A percentile compares a stretch with the other conserved stretches of the same genome.
Evolutionary conservation across 2,888 invertebrate genomes (phyloP).

Genomic region (Melinaea marsaeus): DNA sequence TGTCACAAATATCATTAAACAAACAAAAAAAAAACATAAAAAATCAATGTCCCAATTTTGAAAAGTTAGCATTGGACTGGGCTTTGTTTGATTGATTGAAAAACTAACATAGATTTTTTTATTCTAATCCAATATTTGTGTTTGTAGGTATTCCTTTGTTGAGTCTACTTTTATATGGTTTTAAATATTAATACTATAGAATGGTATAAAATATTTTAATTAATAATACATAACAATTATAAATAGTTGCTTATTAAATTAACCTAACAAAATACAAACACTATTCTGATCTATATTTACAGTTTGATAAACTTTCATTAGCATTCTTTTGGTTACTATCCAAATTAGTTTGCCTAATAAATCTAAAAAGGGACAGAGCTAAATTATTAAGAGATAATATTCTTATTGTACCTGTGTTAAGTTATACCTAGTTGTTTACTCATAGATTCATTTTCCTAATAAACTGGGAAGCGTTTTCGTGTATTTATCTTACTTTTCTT

Average conservation of each 20-base stretch:
- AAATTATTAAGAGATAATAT: slow-evolving; percentile 5
- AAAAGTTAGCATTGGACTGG: slow-evolving; percentile 64
- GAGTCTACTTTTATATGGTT: neutral
- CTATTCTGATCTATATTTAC: slow-evolving; percentile 8
- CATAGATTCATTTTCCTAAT: slow-evolving; percentile 29
- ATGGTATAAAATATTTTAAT: neutral
- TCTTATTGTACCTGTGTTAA: slow-evolving; percentile 12
- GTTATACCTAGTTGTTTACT: slow-evolving; percentile 29
- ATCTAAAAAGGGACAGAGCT: neutral
- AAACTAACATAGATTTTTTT: slow-evolving; percentile 63
- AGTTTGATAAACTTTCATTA: slow-evolving; percentile 13
- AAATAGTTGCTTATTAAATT: no score
- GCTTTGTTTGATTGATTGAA: slow-evolving; percentile 75
- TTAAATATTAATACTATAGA: neutral
- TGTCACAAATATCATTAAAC: slow-evolving; percentile 60
- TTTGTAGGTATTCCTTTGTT: slow-evolving; percentile 29
- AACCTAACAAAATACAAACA: no score
- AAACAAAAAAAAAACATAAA: slow-evolving; percentile 55
- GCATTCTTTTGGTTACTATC: neutral
- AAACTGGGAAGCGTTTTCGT: slow-evolving; percentile 26
- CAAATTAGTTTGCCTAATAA: neutral
- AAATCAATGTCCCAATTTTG: slow-evolving; percentile 59
- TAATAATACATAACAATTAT: neutral
- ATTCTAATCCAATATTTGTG: slow-evolving; percentile 60
- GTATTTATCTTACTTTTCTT: slow-evolving; percentile 21